phyloP scores from a whole-genome alignment of 2,888 invertebrate species.

The Metalampra italica region DNA sequence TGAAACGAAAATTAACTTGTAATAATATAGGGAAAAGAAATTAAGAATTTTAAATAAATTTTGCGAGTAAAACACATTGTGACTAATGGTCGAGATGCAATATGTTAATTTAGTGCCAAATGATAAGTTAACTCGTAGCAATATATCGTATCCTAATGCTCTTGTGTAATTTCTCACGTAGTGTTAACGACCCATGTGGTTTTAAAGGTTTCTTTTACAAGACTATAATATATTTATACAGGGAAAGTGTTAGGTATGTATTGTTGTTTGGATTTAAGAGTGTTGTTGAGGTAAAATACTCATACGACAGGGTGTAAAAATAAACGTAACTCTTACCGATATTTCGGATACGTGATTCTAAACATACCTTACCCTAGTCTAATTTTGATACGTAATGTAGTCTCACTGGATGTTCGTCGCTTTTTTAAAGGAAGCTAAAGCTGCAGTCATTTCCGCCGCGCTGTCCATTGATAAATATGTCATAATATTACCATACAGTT shows the following conservation, averaged over 20 bases:
- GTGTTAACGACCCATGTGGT: slow-evolving; percentile 76
- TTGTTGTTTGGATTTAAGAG: slow-evolving; percentile 70
- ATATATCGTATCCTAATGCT: slow-evolving; percentile 75
- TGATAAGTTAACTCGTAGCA: slow-evolving; percentile 78
- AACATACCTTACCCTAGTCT: slow-evolving; percentile 26
- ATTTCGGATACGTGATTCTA: slow-evolving; percentile 9
- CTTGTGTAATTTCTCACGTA: slow-evolving; percentile 75
- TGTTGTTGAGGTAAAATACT: slow-evolving; percentile 76
- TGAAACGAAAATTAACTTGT: slow-evolving; percentile 53
- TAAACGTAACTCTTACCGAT: slow-evolving; percentile 33
- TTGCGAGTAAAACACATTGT: slow-evolving; percentile 63
- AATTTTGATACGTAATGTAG: slow-evolving; percentile 38
- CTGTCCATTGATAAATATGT: too few relatives aligned
- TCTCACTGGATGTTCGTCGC: neutral
- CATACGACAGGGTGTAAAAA: slow-evolving; percentile 71
- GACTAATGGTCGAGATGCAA: slow-evolving; percentile 75
- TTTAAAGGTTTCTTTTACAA: slow-evolving; percentile 76
- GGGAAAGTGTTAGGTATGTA: slow-evolving; percentile 76
- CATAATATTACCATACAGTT: slow-evolving; percentile 28
- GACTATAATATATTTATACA: slow-evolving; percentile 78
- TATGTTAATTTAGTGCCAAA: slow-evolving; percentile 79
- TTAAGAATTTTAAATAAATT: slow-evolving; percentile 57
- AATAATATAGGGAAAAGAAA: slow-evolving; percentile 50
- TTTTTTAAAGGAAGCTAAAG: too few relatives aligned
- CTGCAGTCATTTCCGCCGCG: too few relatives aligned